Conservation (phyloP, 2,888 invertebrate species). For the Napeogenes sylphis region DNA sequence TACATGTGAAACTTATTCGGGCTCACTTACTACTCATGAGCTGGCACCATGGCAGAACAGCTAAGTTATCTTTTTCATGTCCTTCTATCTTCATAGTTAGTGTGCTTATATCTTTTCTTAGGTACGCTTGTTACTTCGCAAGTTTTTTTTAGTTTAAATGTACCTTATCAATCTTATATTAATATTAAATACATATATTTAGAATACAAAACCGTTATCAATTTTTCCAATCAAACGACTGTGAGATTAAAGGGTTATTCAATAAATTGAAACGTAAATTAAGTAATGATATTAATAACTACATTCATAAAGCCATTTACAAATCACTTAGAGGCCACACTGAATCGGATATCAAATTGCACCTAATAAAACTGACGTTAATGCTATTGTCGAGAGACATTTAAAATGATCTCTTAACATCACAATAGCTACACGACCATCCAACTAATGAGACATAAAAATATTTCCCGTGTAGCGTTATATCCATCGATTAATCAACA, state of each 20-base stretch:
- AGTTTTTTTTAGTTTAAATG: no score
- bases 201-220: not conserved
- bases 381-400: conserved; percentile 18
- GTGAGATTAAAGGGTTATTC: not conserved
- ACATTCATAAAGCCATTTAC: not conserved
- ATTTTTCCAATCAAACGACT: not conserved
- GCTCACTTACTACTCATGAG: no score
- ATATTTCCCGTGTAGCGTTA: conserved; percentile 71
- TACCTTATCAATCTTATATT: no score
- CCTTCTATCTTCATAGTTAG: no score
- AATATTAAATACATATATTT: no score
- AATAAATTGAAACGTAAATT: not conserved
- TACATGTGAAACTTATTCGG: no score
- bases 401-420: conserved; percentile 16
- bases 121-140: no score
- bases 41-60: no score
- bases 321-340: conserved; percentile 5
- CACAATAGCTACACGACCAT: conserved; percentile 26
- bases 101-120: no score
- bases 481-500: conserved; percentile 70
- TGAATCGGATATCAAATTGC: conserved; percentile 12
- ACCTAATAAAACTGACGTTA: conserved; percentile 16
- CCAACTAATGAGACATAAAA: conserved; percentile 72
- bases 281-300: not conserved
- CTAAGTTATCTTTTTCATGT: no score